A percentile compares a stretch with the other conserved stretches of the same genome.
Conservation (phyloP, 1,140 invertebrate genomes). For the Contarinia nasturtii region DNA sequence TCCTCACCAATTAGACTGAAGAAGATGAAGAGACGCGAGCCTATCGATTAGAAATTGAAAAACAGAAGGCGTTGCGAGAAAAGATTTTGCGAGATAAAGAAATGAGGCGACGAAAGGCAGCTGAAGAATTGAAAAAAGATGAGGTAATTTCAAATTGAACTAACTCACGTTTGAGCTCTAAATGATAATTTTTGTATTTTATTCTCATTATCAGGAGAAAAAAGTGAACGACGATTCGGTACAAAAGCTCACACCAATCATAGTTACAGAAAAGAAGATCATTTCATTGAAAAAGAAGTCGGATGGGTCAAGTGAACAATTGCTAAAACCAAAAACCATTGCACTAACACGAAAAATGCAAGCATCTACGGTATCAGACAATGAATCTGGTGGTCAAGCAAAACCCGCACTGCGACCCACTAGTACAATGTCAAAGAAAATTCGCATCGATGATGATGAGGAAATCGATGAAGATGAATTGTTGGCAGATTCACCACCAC, state of each 20-base stretch:
- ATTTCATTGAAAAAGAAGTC: conserved; percentile 20
- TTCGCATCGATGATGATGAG: not conserved
- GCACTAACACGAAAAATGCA: conserved; percentile 5
- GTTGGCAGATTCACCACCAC: conserved; percentile 3
- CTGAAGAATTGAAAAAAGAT: conserved; percentile 19
- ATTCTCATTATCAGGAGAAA: not conserved
- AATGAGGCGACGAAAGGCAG: conserved; percentile 34
- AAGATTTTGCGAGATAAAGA: conserved; percentile 38
- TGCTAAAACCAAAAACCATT: conserved; percentile 16
- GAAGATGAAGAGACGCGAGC: conserved; percentile 40
- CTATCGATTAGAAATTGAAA: conserved; percentile 41
- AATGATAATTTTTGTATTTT: not conserved
- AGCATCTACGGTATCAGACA: not conserved
- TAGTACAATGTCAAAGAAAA: conserved; percentile 5
- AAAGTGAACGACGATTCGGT: not conserved
- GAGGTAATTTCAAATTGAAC: conserved; percentile 12
- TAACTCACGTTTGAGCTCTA: not conserved
- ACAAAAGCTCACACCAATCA: conserved; percentile 10
- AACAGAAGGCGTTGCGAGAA: conserved; percentile 39
- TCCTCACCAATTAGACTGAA: conserved; percentile 14
- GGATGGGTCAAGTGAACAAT: conserved; percentile 17
- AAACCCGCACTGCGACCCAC: conserved; percentile 7
- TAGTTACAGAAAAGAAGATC: conserved; percentile 16
- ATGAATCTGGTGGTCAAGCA: conserved; percentile 1
- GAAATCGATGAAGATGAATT: conserved; percentile 4